A percentile compares a stretch with the other conserved stretches of the same genome.
Conservation (phyloP, 2,113 vertebrate species). For the Athene cunicularia region DNA sequence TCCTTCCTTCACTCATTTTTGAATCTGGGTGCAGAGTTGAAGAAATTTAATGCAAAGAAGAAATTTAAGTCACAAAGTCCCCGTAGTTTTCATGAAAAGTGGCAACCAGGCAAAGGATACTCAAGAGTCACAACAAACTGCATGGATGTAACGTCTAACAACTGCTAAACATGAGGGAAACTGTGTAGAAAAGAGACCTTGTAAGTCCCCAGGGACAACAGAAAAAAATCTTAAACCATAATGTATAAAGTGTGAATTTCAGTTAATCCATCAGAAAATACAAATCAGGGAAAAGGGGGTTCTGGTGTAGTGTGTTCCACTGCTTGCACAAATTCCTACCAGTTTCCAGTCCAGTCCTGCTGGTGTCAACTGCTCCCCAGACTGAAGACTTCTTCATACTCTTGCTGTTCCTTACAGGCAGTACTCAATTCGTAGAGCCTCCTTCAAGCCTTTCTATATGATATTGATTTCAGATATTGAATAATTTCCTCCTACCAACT, state of each 20-base stretch:
- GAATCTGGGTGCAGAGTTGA: fast-evolving
- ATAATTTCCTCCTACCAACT: background rate
- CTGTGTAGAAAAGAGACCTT: background rate
- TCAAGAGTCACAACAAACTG: background rate
- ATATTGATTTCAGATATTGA: background rate
- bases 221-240: background rate
- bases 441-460: fast-evolving
- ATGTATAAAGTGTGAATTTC: background rate
- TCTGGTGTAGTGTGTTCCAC: no score
- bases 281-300: background rate
- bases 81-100: background rate
- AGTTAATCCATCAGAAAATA: background rate
- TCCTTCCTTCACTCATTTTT: background rate
- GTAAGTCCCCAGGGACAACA: fast-evolving
- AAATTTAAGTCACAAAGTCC: background rate
- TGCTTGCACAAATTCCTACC: background rate
- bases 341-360: background rate
- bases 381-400: background rate
- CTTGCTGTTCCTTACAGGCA: background rate
- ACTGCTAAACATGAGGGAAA: fast-evolving
- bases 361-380: background rate
- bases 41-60: background rate
- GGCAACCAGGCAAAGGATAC: background rate
- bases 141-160: fast-evolving
- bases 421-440: background rate